Conservation (phyloP, 2,888 invertebrate genomes). For the Pterostichus niger region DNA sequence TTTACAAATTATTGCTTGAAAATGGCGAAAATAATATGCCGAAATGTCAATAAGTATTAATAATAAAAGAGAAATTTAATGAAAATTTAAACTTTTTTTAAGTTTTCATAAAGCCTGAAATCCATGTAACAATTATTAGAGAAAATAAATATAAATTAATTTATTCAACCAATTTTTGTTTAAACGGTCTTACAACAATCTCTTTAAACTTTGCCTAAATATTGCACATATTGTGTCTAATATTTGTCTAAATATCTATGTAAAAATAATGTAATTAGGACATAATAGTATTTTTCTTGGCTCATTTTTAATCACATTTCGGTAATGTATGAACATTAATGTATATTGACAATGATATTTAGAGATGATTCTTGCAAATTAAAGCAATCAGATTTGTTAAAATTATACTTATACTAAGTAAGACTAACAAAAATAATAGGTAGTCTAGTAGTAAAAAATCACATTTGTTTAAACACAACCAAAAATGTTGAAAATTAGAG, state of each 20-base stretch:
- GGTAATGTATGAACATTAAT: constrained; percentile 56
- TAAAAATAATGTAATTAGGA: constrained; percentile 52
- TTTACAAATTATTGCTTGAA: too few relatives aligned
- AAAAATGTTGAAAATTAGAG: constrained; percentile 45
- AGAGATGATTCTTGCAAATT: constrained; percentile 37
- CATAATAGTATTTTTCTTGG: constrained; percentile 55
- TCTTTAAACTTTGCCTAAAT: constrained; percentile 51
- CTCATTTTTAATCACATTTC: constrained; percentile 62
- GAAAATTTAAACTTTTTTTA: too few relatives aligned
- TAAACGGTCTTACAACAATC: constrained; percentile 41
- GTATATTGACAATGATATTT: constrained; percentile 51
- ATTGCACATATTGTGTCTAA: constrained; percentile 59
- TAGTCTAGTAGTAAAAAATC: constrained; percentile 31
- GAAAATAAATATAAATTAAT: constrained; percentile 39
- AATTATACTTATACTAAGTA: constrained; percentile 19
- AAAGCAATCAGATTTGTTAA: constrained; percentile 11
- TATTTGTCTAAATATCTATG: constrained; percentile 47
- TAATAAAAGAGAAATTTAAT: too few relatives aligned
- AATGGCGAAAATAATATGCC: too few relatives aligned
- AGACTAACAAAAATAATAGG: constrained; percentile 21
- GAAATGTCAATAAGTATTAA: too few relatives aligned
- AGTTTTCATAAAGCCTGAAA: too few relatives aligned
- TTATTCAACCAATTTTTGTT: neutral
- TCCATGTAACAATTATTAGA: too few relatives aligned
- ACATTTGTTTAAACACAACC: constrained; percentile 52